phyloP scores from a whole-genome alignment of 1,140 invertebrate genomes.

The Drosophila ambigua region DNA sequence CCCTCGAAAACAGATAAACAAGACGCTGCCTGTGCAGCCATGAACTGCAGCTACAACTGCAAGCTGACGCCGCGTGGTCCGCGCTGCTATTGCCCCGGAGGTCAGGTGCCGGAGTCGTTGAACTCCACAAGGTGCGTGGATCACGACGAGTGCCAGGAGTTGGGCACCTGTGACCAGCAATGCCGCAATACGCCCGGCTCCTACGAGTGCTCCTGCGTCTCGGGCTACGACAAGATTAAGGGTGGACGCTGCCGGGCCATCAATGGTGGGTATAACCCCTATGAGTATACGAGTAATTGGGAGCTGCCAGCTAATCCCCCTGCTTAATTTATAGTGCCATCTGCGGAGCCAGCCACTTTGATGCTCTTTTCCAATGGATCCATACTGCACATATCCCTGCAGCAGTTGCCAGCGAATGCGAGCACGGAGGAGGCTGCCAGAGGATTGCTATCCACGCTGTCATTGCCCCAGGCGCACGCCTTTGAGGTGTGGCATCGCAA shows the following conservation, averaged over 20 bases:
- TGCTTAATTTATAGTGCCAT: constrained; percentile 57
- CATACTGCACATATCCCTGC: constrained; percentile 59
- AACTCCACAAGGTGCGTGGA: constrained; percentile 88
- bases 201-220: constrained; percentile 90
- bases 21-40: constrained; percentile 85
- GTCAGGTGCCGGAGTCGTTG: constrained; percentile 88
- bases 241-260: constrained; percentile 87
- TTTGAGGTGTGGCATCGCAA: constrained; percentile 85
- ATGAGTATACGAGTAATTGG: constrained; percentile 1
- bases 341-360: constrained; percentile 62
- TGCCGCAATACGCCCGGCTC: constrained; percentile 90
- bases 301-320: constrained; percentile 10
- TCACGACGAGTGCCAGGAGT: constrained; percentile 89
- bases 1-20: constrained; percentile 83
- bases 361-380: constrained; percentile 57
- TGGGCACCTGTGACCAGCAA: constrained; percentile 91
- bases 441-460: constrained; percentile 24
- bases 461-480: constrained; percentile 43
- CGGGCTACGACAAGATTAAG: constrained; percentile 87
- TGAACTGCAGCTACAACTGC: constrained; percentile 88
- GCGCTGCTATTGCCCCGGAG: constrained; percentile 90
- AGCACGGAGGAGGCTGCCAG: constrained; percentile 10
- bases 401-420: constrained; percentile 19
- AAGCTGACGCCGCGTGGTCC: constrained; percentile 87
- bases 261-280: constrained; percentile 86